These are phyloP conservation scores for Silurus glanis DNA, from an alignment of 2,113 vertebrate genomes.

Conservation along the genomic window DNA sequence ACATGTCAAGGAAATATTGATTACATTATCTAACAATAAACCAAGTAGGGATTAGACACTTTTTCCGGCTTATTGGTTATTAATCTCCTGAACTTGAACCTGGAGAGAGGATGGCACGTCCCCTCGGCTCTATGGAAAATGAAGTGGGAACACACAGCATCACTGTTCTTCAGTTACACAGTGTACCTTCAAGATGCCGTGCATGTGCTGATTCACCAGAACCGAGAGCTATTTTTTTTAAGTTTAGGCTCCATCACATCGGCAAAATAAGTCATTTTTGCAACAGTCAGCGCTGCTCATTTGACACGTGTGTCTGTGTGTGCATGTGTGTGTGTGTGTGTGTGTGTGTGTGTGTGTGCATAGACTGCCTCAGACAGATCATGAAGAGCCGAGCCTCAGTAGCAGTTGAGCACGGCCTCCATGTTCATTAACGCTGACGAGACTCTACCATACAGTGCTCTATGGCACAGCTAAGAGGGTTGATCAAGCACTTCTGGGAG, in stretches of 20 bases:
- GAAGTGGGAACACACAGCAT: constrained; percentile 14
- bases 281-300: constrained; percentile 6
- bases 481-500: constrained; percentile 32
- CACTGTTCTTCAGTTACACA: constrained; percentile 13
- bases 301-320: not conserved
- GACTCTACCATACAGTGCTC: constrained; percentile 6
- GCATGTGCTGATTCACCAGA: constrained; percentile 33
- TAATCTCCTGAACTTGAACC: constrained; percentile 7
- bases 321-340: not conserved
- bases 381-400: not conserved
- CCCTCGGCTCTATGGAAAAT: constrained; percentile 14
- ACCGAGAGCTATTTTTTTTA: constrained; percentile 12
- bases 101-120: not conserved
- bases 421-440: constrained; percentile 18
- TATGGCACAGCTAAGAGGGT: not conserved
- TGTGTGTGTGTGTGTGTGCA: not conserved
- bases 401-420: not conserved
- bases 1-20: not conserved
- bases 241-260: constrained; percentile 15
- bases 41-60: not conserved
- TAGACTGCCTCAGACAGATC: constrained; percentile 6
- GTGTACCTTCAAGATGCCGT: constrained; percentile 24
- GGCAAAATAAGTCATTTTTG: not conserved
- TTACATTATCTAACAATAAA: constrained; percentile 4
- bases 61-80: constrained; percentile 7